phyloP scores from a whole-genome alignment of 2,888 invertebrate species.

The Carabus problematicus region DNA sequence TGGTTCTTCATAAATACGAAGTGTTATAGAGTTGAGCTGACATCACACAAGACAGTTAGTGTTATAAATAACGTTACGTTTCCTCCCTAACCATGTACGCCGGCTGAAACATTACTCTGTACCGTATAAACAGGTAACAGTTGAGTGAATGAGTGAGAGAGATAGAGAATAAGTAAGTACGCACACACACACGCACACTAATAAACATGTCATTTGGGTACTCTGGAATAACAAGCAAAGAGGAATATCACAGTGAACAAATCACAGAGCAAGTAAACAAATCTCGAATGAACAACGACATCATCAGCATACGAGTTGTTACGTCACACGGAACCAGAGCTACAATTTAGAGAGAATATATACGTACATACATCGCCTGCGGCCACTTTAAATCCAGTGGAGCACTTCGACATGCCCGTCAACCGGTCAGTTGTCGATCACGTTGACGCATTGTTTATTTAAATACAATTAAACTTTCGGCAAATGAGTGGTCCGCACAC shows the following conservation, averaged over 20 bases:
- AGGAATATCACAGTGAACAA: constrained; percentile 37
- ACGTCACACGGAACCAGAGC: constrained; percentile 13
- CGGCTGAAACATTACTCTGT: constrained; percentile 10
- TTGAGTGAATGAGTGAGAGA: background rate
- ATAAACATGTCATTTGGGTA: constrained; percentile 39
- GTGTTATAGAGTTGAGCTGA: constrained; percentile 4
- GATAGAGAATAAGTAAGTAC: constrained; percentile 3
- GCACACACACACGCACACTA: constrained; percentile 10
- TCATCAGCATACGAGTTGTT: background rate
- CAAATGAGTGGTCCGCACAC: constrained; percentile 50
- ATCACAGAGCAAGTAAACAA: constrained; percentile 30
- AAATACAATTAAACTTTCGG: constrained; percentile 56
- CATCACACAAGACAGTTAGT: constrained; percentile 12
- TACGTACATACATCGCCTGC: constrained; percentile 1
- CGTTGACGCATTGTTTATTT: constrained; percentile 53
- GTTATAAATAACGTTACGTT: constrained; percentile 34
- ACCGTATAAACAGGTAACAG: constrained; percentile 3
- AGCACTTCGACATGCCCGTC: constrained; percentile 50
- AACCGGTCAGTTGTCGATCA: constrained; percentile 56
- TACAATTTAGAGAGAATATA: too few species aligned
- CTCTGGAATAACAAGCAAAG: constrained; percentile 32
- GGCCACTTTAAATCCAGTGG: background rate
- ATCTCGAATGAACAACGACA: constrained; percentile 6
- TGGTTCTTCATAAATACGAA: constrained; percentile 19
- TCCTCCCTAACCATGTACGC: constrained; percentile 36